Base-by-base conservation (phyloP, 2,888 invertebrate genomes). In the Sesia bembeciformis region DNA sequence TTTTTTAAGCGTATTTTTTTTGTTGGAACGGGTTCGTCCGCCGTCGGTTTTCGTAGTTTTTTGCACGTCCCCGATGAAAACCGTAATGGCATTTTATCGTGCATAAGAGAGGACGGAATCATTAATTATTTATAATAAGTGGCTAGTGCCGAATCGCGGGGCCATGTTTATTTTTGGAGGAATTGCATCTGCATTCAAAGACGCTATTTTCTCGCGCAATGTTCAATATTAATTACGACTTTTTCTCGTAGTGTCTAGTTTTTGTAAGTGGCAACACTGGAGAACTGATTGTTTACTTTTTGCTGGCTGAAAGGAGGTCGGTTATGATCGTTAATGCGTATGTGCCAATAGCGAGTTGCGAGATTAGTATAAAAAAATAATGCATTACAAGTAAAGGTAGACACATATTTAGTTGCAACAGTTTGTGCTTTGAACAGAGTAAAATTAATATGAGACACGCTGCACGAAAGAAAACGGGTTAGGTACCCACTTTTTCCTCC, bases 51-150 rank as follows among this genome's bases (percentile, higher is more conserved):
- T 80, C 78, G 77, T 70, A 63, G 72, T 84, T 86, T 88, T 88
- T 88, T 87, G 77, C 78, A 72, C 70, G 77, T 69, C 74, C 74
- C 75, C 80, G 78, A 86, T 86, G 87, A 88, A 88, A 88, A 88
- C 87, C 86, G 82, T 88, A 88, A 88, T 87, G 86, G 88, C 88
- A 88, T 88, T 87, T 88, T 87, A 86, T 87, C 83, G 86, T 87
- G 86, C 87, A 87, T 88, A 87, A 85, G 81, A 84, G 85, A 78
- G 74, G 79, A 68, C 72, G 80, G 81, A 85, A 85, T 88, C 88
- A 89, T 89, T 88, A 88, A 88, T 88, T 87, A 89, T 89, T 89
- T 89, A 89, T 88, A 89, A 87, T 87, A 88, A 86, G 83, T 78
- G 77, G 74, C 81, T 86, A 86, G 86, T 80, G 80, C 81, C 78